These are phyloP conservation scores for Butastur rufipennis DNA, from an alignment of 2,113 vertebrate genomes.

Conservation along the genomic window DNA sequence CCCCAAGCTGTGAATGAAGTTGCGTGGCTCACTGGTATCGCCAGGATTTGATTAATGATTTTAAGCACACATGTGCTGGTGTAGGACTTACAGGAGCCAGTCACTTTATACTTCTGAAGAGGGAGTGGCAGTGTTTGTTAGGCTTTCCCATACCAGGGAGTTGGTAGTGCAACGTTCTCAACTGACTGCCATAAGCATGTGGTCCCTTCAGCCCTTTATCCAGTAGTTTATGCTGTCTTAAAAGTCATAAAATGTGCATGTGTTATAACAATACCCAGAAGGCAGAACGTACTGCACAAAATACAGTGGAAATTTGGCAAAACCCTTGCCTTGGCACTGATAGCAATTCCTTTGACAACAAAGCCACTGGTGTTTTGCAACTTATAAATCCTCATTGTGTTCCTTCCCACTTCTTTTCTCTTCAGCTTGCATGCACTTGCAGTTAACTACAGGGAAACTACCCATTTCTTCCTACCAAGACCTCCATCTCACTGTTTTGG, in stretches of 20 bases:
- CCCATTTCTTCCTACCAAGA: neutral
- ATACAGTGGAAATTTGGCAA: neutral
- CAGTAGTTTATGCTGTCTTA: neutral
- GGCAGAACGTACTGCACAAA: neutral
- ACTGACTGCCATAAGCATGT: neutral
- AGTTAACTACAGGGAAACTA: neutral
- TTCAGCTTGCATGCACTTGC: neutral
- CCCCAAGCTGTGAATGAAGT: neutral
- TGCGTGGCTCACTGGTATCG: neutral
- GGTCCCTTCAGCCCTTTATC: neutral
- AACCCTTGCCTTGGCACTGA: neutral
- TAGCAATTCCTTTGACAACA: neutral
- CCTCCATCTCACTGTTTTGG: neutral
- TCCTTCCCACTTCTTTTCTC: neutral
- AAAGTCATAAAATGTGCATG: neutral
- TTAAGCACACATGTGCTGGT: neutral
- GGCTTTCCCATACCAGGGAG: neutral
- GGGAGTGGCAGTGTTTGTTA: neutral
- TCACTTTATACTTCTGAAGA: neutral
- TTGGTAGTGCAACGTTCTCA: neutral
- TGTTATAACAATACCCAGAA: neutral
- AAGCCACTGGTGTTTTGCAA: neutral
- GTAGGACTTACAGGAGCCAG: neutral
- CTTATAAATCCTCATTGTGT: neutral
- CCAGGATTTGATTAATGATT: neutral